A percentile compares a stretch with the other conserved stretches of the same genome.
phyloP scores from a whole-genome alignment of 53 echinoderm and acorn worm species.

The Temnopleurus reevesii region DNA sequence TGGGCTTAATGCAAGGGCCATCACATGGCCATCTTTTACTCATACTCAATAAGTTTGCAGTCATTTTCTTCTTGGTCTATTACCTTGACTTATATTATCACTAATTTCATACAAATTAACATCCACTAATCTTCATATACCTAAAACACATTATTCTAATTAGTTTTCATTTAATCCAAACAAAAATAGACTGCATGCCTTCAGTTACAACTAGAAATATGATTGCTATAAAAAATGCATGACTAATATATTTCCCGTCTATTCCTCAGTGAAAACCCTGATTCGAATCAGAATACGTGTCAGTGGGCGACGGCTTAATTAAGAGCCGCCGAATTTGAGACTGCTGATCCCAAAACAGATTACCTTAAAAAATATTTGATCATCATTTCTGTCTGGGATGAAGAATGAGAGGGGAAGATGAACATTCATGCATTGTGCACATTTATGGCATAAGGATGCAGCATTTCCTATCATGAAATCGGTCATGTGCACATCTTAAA shows the following conservation, averaged over 20 bases:
- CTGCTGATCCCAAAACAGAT: not conserved
- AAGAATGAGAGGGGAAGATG: not conserved
- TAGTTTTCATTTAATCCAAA: too few species aligned
- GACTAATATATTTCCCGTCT: not conserved
- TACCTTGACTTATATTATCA: too few species aligned
- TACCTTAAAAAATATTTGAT: slow-evolving; percentile 20
- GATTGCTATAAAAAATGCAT: slow-evolving; percentile 1
- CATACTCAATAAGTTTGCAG: too few species aligned
- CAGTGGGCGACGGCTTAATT: not conserved
- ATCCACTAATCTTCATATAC: too few species aligned
- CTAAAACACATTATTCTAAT: too few species aligned
- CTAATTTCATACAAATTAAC: too few species aligned
- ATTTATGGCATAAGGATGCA: not conserved
- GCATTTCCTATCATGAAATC: not conserved
- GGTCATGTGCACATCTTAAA: too few species aligned
- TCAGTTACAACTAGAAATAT: too few species aligned
- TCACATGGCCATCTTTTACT: too few species aligned
- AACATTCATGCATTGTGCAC: not conserved
- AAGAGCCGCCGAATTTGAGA: slow-evolving; percentile 2
- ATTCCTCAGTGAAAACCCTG: not conserved
- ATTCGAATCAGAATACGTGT: not conserved
- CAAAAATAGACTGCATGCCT: too few species aligned
- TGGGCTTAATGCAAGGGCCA: too few species aligned
- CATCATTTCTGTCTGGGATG: not conserved
- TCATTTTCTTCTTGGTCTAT: too few species aligned